Conservation (phyloP, 2,797 vertebrate genomes). For the Chloroceryle amazona region DNA sequence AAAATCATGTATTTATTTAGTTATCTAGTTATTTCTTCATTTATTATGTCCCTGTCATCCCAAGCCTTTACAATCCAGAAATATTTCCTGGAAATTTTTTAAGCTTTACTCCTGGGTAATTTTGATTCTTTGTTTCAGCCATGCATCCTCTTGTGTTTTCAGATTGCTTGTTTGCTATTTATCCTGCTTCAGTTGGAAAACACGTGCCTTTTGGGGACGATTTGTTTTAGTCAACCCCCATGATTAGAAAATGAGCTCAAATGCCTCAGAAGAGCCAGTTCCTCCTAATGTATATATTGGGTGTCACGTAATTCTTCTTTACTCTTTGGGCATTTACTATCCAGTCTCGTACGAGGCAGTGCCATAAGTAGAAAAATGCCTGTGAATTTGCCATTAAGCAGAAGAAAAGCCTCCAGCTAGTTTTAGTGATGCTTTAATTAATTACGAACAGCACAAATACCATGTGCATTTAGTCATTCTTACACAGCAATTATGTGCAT, state of each 20-base stretch:
- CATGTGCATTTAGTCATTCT: not conserved
- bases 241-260: conserved; percentile 5
- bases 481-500: not conserved
- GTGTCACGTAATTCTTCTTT: conserved; percentile 16
- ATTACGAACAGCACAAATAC: conserved; percentile 17
- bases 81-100: not conserved
- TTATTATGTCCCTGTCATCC: not conserved
- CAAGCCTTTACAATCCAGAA: not conserved
- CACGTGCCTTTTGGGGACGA: not conserved
- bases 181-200: not conserved
- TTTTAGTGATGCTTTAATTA: conserved; percentile 53
- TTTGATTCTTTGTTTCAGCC: not conserved
- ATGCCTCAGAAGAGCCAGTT: conserved; percentile 28
- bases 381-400: conserved; percentile 15
- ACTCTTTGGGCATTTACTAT: not conserved
- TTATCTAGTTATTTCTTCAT: no score
- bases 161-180: not conserved
- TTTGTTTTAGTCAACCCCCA: not conserved
- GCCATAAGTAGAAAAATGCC: not conserved
- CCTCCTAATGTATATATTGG: not conserved
- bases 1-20: not conserved
- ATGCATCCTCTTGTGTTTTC: not conserved
- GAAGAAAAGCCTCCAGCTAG: conserved; percentile 56
- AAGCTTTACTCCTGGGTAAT: not conserved
- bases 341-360: not conserved